Base-by-base conservation (phyloP, 2,113 vertebrate genomes). In the Catagonus wagneri region DNA sequence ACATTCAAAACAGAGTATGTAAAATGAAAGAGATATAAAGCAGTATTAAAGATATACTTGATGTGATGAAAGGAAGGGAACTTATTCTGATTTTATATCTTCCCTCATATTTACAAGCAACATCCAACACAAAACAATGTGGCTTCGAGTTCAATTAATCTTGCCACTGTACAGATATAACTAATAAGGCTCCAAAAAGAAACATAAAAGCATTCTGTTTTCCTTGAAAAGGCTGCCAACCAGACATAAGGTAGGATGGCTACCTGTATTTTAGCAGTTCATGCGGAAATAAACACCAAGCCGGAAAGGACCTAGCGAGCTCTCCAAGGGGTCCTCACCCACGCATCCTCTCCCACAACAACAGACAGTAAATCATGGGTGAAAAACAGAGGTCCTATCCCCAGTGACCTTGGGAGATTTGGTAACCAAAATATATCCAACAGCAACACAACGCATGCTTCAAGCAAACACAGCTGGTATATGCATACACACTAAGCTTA, bases 231-330 rank as follows among this genome's bases (percentile, higher is more conserved):
- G 25, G 66, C n/a, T 95, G 75, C 4, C 90, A 96, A 75, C 50
- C 20, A 44, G 29, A 96, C 56, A 3, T 20, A 60, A 78, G 89
- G 56, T 39, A 54, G 68, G 68, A 71, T 16, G 22, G 58, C 27
- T 96, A 17, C 63, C 89, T 79, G 17, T 23, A 39, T 60, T 95
- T 96, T 80, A 92, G 29, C 52, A 25, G 27, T 39, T 97, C 87
- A 83, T 1, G 36, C 72, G 97, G 96, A 92, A 90, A n/a, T 61
- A 96, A 97, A 60, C 34, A 90, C 69, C 44, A 96, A 96, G 76
- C 36, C 76, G 96, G 1, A 94, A 32, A 66, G 56, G 66, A 83
- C 7, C 52, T 9, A 72, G 20, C 2, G 20, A 85, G 0, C 50
- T 71, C 69, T 71, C 85, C 54, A 36, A 71, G 87, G 4, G 74